Base-by-base conservation (phyloP, 2,797 vertebrate species). In the Dromococcyx pavoninus region DNA sequence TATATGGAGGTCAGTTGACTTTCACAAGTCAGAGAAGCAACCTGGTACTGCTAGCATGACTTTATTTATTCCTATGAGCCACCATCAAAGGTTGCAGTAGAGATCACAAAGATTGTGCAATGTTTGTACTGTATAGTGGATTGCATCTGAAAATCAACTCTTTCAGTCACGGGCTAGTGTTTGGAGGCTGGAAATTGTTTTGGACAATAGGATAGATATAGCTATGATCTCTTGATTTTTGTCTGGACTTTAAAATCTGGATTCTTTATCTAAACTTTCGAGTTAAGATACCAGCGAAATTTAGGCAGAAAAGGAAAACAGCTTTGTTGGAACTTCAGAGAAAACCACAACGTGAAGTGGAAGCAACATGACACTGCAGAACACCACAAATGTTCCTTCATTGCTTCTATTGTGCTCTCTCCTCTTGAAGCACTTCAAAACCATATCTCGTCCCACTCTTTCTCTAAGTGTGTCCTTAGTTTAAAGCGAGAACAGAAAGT, bases 291-390 rank as follows among this genome's bases (percentile, higher is more conserved):
- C 13, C 57, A 64, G 39, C 1, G 5, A 33, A 91, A 73, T 13
- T 54, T 44, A 53, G 33, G 32, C 28, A 51, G 30, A 46, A 67
- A 39, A 4, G 37, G 41, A 85, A 57, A 83, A 84, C 27, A 84
- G 30, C 65, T 82, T 93, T 92, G 27, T 62, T 88, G 16, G n/a
- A 82, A 89, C 54, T 89, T 92, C 44, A 89, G 41, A 94, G 84
- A 83, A 92, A 92, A 72, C 7, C 37, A 33, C 13, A 35, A 23
- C 1, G 0, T 71, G 72, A 82, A 92, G 30, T 3, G 3, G 57
- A 87, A 93, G 93, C 71, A 87, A 43, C 0, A 0, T 82, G 92
- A 82, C 53, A 53, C 48, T 39, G 58, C 56, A 64, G 51, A 90
- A 37, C 61, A 67, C 66, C n/a, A 67, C 77, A 87, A 79, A 60